Evolutionary conservation across 2,113 vertebrate genomes (phyloP).

Genomic region (Morphnarchus princeps): DNA sequence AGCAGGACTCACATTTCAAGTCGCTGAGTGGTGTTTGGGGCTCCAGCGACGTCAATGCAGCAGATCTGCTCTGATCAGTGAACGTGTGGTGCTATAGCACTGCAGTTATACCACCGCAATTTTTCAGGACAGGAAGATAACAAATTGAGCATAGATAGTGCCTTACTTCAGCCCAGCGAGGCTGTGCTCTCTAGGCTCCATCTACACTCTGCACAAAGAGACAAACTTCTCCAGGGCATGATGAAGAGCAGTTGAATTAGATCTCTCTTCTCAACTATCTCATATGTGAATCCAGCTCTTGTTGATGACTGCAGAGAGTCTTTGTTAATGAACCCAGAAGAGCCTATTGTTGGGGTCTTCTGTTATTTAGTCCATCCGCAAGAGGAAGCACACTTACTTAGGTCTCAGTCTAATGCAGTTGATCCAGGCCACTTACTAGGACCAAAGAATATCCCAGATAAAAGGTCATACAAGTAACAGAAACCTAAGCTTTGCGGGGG

Average conservation of each 20-base stretch:
- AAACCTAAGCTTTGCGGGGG: background rate
- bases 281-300: background rate
- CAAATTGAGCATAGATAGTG: fast-evolving
- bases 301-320: background rate
- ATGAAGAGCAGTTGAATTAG: background rate
- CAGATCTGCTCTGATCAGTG: background rate
- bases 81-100: fast-evolving
- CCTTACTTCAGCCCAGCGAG: background rate
- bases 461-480: background rate
- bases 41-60: fast-evolving
- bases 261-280: background rate
- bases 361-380: background rate
- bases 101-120: fast-evolving
- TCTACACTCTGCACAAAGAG: background rate
- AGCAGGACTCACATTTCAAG: background rate
- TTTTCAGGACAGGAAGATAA: background rate
- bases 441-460: background rate
- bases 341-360: background rate
- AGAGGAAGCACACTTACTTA: background rate
- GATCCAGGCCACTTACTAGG: background rate
- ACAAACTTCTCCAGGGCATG: background rate
- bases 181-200: fast-evolving
- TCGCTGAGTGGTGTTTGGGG: background rate
- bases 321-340: background rate
- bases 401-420: background rate